phyloP scores from a whole-genome alignment of 2,888 invertebrate genomes.

The Scrobipalpa costella region DNA sequence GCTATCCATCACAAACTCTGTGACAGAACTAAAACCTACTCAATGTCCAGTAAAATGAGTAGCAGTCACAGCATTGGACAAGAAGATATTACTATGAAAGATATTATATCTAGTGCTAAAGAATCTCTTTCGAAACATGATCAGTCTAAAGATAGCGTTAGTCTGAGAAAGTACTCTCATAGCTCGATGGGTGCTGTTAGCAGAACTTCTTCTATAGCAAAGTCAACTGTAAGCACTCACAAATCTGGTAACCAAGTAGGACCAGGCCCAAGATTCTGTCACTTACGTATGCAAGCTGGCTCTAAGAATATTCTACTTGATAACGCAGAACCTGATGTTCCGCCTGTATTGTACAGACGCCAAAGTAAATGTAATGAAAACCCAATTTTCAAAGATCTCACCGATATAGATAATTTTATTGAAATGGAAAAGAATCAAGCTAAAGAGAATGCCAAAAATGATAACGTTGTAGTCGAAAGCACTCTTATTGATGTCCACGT shows the following conservation, averaged over 20 bases:
- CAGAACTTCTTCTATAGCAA: slow-evolving; percentile 73
- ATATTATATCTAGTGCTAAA: slow-evolving; percentile 45
- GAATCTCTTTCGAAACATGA: slow-evolving; percentile 56
- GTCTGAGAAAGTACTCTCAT: slow-evolving; percentile 65
- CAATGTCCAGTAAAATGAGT: slow-evolving; percentile 71
- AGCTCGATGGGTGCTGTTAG: slow-evolving; percentile 74
- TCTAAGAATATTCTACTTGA: slow-evolving; percentile 90
- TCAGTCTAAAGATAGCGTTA: slow-evolving; percentile 49
- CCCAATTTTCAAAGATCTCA: slow-evolving; percentile 70
- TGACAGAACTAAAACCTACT: slow-evolving; percentile 71
- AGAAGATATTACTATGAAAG: slow-evolving; percentile 64
- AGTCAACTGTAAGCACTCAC: slow-evolving; percentile 75
- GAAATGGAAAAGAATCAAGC: slow-evolving; percentile 59
- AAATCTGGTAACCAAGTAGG: slow-evolving; percentile 75
- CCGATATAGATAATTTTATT: slow-evolving; percentile 67
- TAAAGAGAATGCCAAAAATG: slow-evolving; percentile 55
- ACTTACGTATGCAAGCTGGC: slow-evolving; percentile 88
- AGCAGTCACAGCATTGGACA: slow-evolving; percentile 61
- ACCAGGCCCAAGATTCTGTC: slow-evolving; percentile 87
- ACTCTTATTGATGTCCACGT: slow-evolving; percentile 74
- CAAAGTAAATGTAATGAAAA: slow-evolving; percentile 78
- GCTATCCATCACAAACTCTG: slow-evolving; percentile 83
- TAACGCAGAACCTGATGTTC: slow-evolving; percentile 86
- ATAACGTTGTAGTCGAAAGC: slow-evolving; percentile 68
- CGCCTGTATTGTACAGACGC: slow-evolving; percentile 87